Conservation (phyloP, 2,888 invertebrate species). For the Tubiluchus corallicola region DNA sequence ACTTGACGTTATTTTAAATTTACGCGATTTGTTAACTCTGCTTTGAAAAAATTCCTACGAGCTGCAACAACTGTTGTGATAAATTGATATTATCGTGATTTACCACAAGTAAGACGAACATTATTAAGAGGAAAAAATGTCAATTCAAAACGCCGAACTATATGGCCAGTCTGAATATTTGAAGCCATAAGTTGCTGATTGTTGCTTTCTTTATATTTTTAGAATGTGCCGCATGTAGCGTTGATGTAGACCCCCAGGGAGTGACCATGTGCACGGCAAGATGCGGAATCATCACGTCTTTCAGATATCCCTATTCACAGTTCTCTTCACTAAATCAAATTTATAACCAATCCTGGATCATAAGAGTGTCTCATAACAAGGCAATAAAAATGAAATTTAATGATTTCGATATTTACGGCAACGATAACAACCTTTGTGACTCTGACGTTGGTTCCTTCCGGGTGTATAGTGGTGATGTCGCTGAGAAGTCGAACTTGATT, state of each 20-base stretch:
- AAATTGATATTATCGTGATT: too few species aligned
- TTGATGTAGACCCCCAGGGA: constrained; percentile 13
- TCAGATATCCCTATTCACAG: constrained; percentile 19
- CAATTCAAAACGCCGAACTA: too few species aligned
- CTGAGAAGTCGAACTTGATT: constrained; percentile 10
- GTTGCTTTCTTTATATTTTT: constrained; percentile 7
- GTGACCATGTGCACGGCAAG: constrained; percentile 14
- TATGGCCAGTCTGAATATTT: too few species aligned
- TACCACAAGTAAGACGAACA: too few species aligned
- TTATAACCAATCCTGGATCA: constrained; percentile 17
- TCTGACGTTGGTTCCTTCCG: constrained; percentile 15
- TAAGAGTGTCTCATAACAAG: constrained; percentile 12
- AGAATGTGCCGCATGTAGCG: constrained; percentile 17
- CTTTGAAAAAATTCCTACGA: too few species aligned
- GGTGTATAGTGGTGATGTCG: constrained; percentile 14
- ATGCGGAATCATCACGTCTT: constrained; percentile 17
- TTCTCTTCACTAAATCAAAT: constrained; percentile 13
- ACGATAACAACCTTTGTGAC: constrained; percentile 16
- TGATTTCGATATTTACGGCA: constrained; percentile 17
- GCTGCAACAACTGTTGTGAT: too few species aligned
- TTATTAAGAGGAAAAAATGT: too few species aligned
- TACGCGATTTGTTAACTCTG: too few species aligned
- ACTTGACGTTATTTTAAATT: too few species aligned
- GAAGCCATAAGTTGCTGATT: too few species aligned
- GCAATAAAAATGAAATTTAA: constrained; percentile 17